Evolutionary conservation across 2,797 vertebrate species (phyloP).

Genomic region (Protosalanx chinensis): DNA sequence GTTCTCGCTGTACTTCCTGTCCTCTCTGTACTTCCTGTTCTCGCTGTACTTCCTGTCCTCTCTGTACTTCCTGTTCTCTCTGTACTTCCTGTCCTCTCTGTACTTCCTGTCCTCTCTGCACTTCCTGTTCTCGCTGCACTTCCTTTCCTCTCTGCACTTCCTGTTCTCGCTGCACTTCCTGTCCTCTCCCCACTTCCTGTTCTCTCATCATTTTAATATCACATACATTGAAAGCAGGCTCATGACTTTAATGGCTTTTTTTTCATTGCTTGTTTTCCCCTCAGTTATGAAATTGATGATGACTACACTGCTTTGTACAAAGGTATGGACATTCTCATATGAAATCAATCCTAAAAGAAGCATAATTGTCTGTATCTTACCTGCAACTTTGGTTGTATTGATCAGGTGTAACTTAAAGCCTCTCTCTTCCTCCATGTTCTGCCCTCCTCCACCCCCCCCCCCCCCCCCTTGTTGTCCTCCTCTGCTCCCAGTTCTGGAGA

Average conservation of each 20-base stretch:
- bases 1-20: background rate
- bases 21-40: background rate
- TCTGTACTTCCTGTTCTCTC: background rate
- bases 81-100: background rate
- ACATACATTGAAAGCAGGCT: background rate
- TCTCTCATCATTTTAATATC: background rate
- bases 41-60: background rate
- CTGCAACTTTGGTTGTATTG: too few relatives aligned
- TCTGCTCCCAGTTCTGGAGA: slow-evolving; percentile 83
- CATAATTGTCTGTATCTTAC: too few relatives aligned
- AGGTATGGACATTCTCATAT: slow-evolving; percentile 71
- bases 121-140: background rate
- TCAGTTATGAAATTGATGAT: slow-evolving; percentile 93
- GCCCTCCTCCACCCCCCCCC: background rate
- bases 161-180: background rate
- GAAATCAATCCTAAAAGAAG: background rate
- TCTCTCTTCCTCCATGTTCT: too few relatives aligned
- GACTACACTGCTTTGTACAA: slow-evolving; percentile 97
- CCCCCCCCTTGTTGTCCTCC: background rate
- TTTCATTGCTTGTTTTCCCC: slow-evolving; percentile 41
- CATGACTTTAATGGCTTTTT: background rate
- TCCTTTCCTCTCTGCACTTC: background rate
- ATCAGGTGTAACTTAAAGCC: too few relatives aligned
- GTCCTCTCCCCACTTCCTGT: background rate
- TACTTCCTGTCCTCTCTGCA: background rate